Evolutionary conservation across 2,113 vertebrate species (phyloP), one percentile per base, ranked within the genome.

Genomic region (Vicugna pacos): DNA sequence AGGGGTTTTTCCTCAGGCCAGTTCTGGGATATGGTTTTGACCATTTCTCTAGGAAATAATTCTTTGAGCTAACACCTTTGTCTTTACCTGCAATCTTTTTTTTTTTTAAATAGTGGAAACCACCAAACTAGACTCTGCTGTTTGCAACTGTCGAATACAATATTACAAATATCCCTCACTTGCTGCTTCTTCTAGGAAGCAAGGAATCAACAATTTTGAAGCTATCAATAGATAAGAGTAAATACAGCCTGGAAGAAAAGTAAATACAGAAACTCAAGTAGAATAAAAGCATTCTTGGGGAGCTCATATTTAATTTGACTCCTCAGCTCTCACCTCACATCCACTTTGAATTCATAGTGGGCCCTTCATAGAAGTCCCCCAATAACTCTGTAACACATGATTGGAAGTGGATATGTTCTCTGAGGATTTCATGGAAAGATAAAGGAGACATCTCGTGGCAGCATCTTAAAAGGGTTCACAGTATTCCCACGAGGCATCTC

Each of bases 321-420:
- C 12, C 32, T 91, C 2, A 2, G 26, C 28, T 92, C 8, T 80
- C 89, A 62, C 15, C 50, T 90, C 24, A 84, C 13, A 87, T 10
- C 12, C 13, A 12, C 50, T 75, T 91, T 65, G 28, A 89, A 77
- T 95, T 93, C 58, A 89, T 42, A 92, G 22, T 24, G 84, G 77
- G 32, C 20, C 67, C 32, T 75, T 81, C 32, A 67, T 50, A 83
- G 22, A 46, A 67, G 2, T 69, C 26, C 17, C 19, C 52, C 3
- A 70, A 86, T 11, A 91, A 84, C 6, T 69, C 16, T 62, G 7
- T 15, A 50, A 54, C 54, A 83, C 9, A 73, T 64, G 50, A 64
- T 17, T 75, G 26, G n/a, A 94, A 94, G 50, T 67, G 26, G 3
- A 60, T 77, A 70, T 96, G 90, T 94, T 88, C 64, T 91, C 58